Conservation (phyloP, 2,113 vertebrate species). For the Alethe castanea region DNA sequence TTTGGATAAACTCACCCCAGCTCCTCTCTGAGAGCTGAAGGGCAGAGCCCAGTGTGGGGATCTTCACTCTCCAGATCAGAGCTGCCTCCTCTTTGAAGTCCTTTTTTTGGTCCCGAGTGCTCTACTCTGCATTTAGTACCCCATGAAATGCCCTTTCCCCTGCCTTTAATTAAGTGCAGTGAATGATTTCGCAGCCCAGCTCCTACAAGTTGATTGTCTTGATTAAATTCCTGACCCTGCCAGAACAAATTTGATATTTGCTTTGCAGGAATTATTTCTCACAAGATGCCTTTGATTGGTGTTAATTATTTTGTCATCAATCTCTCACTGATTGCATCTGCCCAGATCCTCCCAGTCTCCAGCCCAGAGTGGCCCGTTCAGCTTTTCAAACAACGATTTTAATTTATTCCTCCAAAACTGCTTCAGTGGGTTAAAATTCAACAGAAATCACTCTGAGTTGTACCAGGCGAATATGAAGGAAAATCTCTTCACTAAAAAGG, state of each 20-base stretch:
- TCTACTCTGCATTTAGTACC: background rate
- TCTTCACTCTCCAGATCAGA: background rate
- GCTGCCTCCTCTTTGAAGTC: background rate
- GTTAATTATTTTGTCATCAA: background rate
- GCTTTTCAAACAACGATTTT: background rate
- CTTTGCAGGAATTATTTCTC: background rate
- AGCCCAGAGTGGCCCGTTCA: background rate
- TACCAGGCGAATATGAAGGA: background rate
- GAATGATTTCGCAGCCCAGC: background rate
- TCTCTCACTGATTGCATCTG: background rate
- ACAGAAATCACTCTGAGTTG: background rate
- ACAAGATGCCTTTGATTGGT: background rate
- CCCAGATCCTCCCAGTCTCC: background rate
- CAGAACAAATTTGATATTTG: background rate
- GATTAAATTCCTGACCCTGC: background rate
- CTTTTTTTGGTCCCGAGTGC: rapidly evolving
- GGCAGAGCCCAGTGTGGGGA: background rate
- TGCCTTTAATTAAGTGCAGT: background rate
- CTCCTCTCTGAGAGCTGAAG: background rate
- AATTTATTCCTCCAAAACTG: background rate
- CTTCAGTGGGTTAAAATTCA: background rate
- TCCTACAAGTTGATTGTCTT: background rate
- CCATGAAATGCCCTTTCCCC: background rate
- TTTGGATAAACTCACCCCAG: background rate
- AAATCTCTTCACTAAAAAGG: background rate